Conservation (phyloP, 2,888 invertebrate genomes). For the Zootermopsis nevadensis region DNA sequence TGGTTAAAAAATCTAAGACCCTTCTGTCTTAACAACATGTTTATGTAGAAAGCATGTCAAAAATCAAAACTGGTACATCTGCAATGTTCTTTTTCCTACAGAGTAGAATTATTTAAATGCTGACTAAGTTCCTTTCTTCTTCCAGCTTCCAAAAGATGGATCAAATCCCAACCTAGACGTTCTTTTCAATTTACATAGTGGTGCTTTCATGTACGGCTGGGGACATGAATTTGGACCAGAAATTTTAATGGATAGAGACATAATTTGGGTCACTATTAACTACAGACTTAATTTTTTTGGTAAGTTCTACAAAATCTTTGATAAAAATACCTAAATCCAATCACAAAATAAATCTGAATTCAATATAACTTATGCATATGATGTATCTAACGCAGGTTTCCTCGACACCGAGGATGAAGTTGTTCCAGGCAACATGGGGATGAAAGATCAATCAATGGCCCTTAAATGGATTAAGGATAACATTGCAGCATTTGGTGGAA, state of each 20-base stretch:
- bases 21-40: no score
- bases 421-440: slow-evolving; percentile 77
- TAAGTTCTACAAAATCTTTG: slow-evolving; percentile 23
- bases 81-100: no score
- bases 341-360: background rate
- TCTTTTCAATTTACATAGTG: slow-evolving; percentile 74
- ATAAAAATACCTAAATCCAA: background rate
- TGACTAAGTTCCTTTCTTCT: background rate
- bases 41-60: no score
- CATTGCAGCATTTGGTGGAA: slow-evolving; percentile 77
- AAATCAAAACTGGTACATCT: no score
- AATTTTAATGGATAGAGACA: slow-evolving; percentile 49
- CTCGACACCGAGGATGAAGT: slow-evolving; percentile 77
- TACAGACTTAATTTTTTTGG: slow-evolving; percentile 49
- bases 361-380: background rate
- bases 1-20: no score
- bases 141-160: slow-evolving; percentile 54
- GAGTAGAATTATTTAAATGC: no score
- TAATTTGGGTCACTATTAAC: slow-evolving; percentile 48
- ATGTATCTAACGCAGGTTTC: slow-evolving; percentile 71
- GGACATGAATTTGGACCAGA: slow-evolving; percentile 67
- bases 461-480: slow-evolving; percentile 77
- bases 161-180: slow-evolving; percentile 69
- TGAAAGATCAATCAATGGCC: slow-evolving; percentile 79
- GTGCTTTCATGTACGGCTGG: slow-evolving; percentile 76